Base-by-base conservation (phyloP, 2,113 vertebrate genomes). In the Nanorana parkeri region DNA sequence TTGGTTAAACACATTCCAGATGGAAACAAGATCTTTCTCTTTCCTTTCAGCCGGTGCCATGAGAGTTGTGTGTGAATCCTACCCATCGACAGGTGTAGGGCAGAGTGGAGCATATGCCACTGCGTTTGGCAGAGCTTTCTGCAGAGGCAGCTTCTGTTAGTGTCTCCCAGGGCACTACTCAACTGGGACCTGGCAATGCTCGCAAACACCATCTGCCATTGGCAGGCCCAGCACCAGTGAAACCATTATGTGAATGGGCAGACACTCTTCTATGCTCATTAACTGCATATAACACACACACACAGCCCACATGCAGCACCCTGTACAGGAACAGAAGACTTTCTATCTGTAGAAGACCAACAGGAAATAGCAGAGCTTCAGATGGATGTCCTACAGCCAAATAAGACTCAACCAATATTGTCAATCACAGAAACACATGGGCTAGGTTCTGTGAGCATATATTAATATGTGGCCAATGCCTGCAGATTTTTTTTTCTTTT, bases 151-250 rank as follows among this genome's bases (percentile, higher is more conserved):
- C 80, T 85, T 89, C 91, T 87, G 90, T 86, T 68, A 83, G 89
- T 76, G 84, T 91, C 92, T 95, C 94, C 85, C 88, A 88, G 91
- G 92, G 92, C 89, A 89, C 68, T 29, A 65, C 91, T 94, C 95
- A 93, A 92, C 92, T 92, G 95, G 94, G 95, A 94, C 89, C 90
- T 88, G 86, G 90, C 90, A 86, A 89, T 56, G 88, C 89, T 94
- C 90, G 84, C 91, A 92, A 94, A 92, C 94, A 94, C 95, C 95
- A 96, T 96, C 95, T 96, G 96, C 92, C 93, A 91, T 83, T 85
- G 91, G 92, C 91, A 90, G 87, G 83, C 87, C 86, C 72, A 87
- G 86, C 84, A 71, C 80, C 81, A 68, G 55, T 55, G 77, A 85
- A 84, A 17, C 87, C 83, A 4, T 81, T 84, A 85, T 86, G 87